These are phyloP conservation scores for Aricia agestis DNA, from an alignment of 1,140 invertebrate species.

Conservation along the genomic window DNA sequence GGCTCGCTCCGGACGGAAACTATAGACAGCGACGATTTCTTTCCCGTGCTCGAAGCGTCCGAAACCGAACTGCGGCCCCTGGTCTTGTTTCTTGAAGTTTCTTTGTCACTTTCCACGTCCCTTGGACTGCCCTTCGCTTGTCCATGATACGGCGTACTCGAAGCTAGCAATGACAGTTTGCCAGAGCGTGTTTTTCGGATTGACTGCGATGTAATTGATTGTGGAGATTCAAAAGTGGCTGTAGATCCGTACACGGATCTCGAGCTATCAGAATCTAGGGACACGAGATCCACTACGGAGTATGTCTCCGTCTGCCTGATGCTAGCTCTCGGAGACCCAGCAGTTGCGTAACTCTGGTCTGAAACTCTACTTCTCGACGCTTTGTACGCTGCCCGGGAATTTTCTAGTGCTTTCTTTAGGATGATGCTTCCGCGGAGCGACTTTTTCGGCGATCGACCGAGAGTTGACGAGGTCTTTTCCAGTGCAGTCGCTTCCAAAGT, in stretches of 20 bases:
- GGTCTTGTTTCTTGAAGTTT: constrained; percentile 7
- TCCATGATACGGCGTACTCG: constrained; percentile 46
- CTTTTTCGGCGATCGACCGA: constrained; percentile 34
- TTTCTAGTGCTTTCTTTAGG: constrained; percentile 42
- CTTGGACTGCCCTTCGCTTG: neutral
- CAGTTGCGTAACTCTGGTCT: constrained; percentile 29
- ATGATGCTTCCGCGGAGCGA: constrained; percentile 43
- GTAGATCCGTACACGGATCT: constrained; percentile 43
- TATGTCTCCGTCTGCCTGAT: constrained; percentile 40
- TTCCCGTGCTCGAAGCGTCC: neutral
- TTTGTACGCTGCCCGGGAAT: constrained; percentile 18
- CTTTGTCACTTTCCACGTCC: neutral
- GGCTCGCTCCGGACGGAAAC: neutral
- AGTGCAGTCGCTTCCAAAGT: neutral
- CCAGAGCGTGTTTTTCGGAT: constrained; percentile 34
- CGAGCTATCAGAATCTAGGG: constrained; percentile 42
- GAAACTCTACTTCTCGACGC: constrained; percentile 28
- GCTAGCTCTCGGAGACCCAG: too few relatives aligned
- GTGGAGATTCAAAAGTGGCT: constrained; percentile 7
- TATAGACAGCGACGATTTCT: neutral
- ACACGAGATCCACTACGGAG: constrained; percentile 60
- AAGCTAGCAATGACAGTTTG: constrained; percentile 34
- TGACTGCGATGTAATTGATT: neutral
- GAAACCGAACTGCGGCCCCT: neutral
- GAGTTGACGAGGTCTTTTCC: constrained; percentile 18